Base-by-base conservation (phyloP, 2,888 invertebrate species). In the Urechis unicinctus region DNA sequence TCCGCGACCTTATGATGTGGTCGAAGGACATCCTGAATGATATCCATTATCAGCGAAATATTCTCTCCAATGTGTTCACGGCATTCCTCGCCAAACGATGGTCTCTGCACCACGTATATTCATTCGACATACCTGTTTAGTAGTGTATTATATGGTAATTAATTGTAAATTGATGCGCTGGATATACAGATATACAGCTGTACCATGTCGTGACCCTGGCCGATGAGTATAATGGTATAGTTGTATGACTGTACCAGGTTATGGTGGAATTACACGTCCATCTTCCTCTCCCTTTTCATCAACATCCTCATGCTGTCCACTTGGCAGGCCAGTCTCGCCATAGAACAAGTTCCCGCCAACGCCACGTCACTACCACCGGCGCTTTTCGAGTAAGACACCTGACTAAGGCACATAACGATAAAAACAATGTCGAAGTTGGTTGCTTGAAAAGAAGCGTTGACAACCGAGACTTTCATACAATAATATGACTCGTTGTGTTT, bases 21-120 rank as follows among this genome's bases (percentile, higher is more conserved):
- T 72, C 75, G 29, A 73, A 71, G 48, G 77, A 77, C 59, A 78
- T 78, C 48, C 72, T 78, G 66, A 74, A 74, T 52, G 78, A 78
- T 57, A 76, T 77, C 49, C 70, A 72, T 28, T 77, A 77, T 60
- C 77, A 78, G 62, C 65, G 73, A 44, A 65, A 62, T 47, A 73
- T 78, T 30, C 67, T 77, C 13, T 70, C 70, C 53, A 74, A 74
- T 55, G 68, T 68, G 0, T 56, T 76, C 6, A 72, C 74, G 1
- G 67, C 74, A 9, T 66, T 71, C 30, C 64, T 78, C 29, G 75
- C 77, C 3, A 74, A 74, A 52, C 70, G 72, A 51, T 78, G 78
- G 78, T 75, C 48, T n/a, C n/a, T n/a, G 47, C n/a, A n/a, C n/a
- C n/a, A n/a, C n/a, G n/a, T n/a, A n/a, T n/a, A n/a, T n/a, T n/a